Evolutionary conservation across 2,113 vertebrate genomes (phyloP).

Genomic region (Phrynosoma platyrhinos): DNA sequence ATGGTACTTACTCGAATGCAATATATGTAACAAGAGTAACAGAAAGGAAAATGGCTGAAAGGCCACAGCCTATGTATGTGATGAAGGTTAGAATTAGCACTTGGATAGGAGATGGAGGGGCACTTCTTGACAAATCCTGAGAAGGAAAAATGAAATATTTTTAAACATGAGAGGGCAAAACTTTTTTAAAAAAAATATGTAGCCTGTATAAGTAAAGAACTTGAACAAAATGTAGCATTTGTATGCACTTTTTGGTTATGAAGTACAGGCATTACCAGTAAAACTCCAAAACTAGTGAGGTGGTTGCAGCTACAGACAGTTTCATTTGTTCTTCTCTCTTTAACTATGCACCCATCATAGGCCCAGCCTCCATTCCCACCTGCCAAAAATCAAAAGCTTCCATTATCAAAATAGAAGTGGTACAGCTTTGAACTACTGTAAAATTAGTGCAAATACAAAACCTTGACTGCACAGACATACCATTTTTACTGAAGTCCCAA

Average conservation of each 20-base stretch:
- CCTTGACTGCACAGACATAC: constrained; percentile 74
- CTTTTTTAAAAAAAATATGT: no score
- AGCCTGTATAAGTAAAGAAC: background rate
- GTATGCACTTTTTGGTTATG: background rate
- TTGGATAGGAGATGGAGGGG: constrained; percentile 69
- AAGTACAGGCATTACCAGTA: constrained; percentile 82
- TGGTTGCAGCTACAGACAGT: constrained; percentile 92
- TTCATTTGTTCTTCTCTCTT: constrained; percentile 77
- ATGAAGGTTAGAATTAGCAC: constrained; percentile 88
- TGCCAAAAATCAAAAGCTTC: constrained; percentile 63
- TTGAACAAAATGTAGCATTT: background rate
- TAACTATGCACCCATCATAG: constrained; percentile 81
- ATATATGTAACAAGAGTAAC: constrained; percentile 93
- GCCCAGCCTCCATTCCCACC: constrained; percentile 89
- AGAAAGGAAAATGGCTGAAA: constrained; percentile 91
- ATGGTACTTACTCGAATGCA: constrained; percentile 88
- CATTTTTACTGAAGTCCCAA: constrained; percentile 88
- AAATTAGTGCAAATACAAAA: background rate
- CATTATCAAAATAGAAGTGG: constrained; percentile 42
- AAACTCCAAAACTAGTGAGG: constrained; percentile 92
- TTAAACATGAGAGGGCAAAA: background rate
- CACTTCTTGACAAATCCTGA: constrained; percentile 86
- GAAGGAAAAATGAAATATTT: constrained; percentile 44
- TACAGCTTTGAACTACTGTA: constrained; percentile 13
- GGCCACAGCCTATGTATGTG: constrained; percentile 93